Conservation (phyloP, 2,888 invertebrate genomes). For the Nephrotoma flavescens region DNA sequence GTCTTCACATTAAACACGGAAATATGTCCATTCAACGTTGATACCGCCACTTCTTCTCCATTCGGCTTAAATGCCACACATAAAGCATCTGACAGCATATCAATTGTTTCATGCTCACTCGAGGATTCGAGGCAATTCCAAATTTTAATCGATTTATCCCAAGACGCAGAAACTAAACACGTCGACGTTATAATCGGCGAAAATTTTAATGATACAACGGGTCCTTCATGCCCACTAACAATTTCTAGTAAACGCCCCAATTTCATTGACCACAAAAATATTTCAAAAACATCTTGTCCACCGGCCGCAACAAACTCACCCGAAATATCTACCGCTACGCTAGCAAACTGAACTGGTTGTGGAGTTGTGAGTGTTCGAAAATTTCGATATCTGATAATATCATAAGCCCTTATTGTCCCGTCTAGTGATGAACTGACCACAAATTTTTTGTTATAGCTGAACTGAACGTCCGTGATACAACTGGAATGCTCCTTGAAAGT, state of each 20-base stretch:
- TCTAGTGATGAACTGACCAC: constrained; percentile 89
- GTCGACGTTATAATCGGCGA: constrained; percentile 57
- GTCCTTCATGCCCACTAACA: constrained; percentile 85
- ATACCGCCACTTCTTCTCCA: constrained; percentile 80
- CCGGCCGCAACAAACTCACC: constrained; percentile 92
- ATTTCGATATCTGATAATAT: constrained; percentile 92
- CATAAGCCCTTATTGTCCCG: constrained; percentile 92
- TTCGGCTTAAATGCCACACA: constrained; percentile 78
- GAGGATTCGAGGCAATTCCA: constrained; percentile 85
- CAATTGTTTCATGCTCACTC: constrained; percentile 66
- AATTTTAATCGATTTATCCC: constrained; percentile 84
- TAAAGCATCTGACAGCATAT: constrained; percentile 63
- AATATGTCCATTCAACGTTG: constrained; percentile 78
- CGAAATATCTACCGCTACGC: constrained; percentile 74
- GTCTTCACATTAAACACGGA: constrained; percentile 61
- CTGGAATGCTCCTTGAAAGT: constrained; percentile 89
- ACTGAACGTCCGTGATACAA: constrained; percentile 67
- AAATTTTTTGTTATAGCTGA: constrained; percentile 84
- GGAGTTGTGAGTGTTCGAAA: constrained; percentile 93
- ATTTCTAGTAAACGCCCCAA: constrained; percentile 82
- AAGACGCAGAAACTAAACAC: constrained; percentile 72
- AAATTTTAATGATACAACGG: constrained; percentile 72
- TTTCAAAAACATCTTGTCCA: constrained; percentile 86
- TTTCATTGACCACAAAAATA: constrained; percentile 92
- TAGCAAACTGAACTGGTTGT: constrained; percentile 80